Conservation (phyloP, 2,888 invertebrate species). For the Watsonalla binaria region DNA sequence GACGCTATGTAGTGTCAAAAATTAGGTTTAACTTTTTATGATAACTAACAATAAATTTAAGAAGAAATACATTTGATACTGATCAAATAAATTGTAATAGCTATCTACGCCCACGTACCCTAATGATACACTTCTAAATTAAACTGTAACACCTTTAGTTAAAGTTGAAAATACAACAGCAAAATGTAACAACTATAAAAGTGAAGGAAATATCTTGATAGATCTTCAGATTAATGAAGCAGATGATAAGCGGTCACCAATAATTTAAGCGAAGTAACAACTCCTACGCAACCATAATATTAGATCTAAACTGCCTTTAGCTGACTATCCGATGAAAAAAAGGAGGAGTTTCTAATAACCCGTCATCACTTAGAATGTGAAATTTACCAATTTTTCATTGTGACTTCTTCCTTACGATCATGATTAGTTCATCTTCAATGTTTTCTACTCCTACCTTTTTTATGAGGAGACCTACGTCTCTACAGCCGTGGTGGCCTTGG, state of each 20-base stretch:
- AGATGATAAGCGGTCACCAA: slow-evolving; percentile 9
- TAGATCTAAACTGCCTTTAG: neutral
- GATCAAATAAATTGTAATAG: slow-evolving; percentile 1
- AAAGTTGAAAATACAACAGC: too few species aligned
- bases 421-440: too few species aligned
- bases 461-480: too few species aligned
- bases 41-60: neutral
- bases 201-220: neutral
- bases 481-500: too few species aligned
- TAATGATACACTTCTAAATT: neutral
- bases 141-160: too few species aligned
- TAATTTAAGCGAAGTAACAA: slow-evolving; percentile 4
- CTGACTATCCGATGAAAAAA: neutral
- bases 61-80: neutral
- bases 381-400: too few species aligned
- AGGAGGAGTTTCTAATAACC: neutral
- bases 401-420: too few species aligned
- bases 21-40: too few species aligned
- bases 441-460: too few species aligned
- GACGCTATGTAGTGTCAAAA: too few species aligned
- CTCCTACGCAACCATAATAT: slow-evolving; percentile 7
- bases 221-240: slow-evolving; percentile 6
- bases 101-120: neutral
- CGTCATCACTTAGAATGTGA: too few species aligned
- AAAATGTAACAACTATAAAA: neutral